These are phyloP conservation scores for Pelagia noctiluca DNA, from an alignment of 30 jellyfish, hydroid and myxozoan genomes.

Conservation along the genomic window DNA sequence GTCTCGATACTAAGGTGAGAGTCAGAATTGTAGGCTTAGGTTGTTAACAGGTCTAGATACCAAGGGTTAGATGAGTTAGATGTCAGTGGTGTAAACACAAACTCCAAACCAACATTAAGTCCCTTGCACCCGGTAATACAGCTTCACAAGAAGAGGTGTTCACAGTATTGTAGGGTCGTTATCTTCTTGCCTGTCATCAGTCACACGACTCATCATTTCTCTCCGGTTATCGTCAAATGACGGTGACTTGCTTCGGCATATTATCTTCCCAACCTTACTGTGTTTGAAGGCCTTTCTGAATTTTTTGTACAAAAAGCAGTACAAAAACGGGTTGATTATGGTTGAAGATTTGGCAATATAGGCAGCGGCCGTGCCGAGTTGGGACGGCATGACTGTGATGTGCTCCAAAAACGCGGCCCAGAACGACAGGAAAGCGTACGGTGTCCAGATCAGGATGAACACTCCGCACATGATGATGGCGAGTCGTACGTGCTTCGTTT, in stretches of 20 bases:
- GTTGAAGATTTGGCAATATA: conserved; percentile 78
- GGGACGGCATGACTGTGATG: conserved; percentile 23
- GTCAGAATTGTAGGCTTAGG: no score
- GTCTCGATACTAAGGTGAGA: no score
- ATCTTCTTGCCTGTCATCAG: no score
- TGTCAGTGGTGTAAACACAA: no score
- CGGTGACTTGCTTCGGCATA: conserved; percentile 29
- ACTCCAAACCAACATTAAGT: no score
- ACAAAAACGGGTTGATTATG: conserved; percentile 67
- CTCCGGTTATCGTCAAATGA: no score
- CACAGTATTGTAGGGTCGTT: no score
- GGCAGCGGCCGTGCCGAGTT: conserved; percentile 52
- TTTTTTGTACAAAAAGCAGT: conserved; percentile 54
- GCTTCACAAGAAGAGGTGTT: no score
- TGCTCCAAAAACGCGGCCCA: conserved; percentile 65
- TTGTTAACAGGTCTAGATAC: no score
- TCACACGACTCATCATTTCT: no score
- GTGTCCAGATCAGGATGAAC: conserved; percentile 68
- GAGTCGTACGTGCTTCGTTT: conserved; percentile 52
- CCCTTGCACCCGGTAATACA: no score
- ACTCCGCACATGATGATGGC: conserved; percentile 57
- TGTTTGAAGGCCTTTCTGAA: conserved; percentile 38
- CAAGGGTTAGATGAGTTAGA: no score
- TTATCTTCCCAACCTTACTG: background rate
- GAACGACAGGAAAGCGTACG: conserved; percentile 64